Evolutionary conservation across 2,113 vertebrate species (phyloP), one percentile per base, ranked within the genome.

Genomic region (Alethe diademata): DNA sequence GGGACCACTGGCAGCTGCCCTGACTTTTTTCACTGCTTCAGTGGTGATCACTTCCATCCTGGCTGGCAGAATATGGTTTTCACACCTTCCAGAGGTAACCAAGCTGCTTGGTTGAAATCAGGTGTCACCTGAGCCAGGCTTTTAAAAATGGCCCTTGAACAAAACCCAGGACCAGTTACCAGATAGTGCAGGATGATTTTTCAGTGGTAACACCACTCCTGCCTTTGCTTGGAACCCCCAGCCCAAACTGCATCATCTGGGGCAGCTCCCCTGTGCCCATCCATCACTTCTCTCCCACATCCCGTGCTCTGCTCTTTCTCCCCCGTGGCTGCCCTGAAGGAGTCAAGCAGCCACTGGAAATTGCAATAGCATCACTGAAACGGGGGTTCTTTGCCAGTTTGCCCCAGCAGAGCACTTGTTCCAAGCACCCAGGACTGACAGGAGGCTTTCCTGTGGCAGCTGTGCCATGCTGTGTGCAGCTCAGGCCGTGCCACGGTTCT

Each of bases 401-500:
- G 33, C 26, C 66, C 53, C 42, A 16, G 23, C 48, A 45, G 72
- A 75, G 72, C n/a, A 3, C 12, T 19, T 19, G 20, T 9, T 22
- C 26, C 73, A 22, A 54, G 50, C 54, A 20, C 10, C 61, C 13
- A 26, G 20, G 23, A 54, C 38, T 60, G 70, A 25, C 1, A 23
- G 40, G 43, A 7, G 28, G n/a, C 53, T 31, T 54, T 54, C 66
- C 25, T 12, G 42, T 4, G 2, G 86, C 33, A 50, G 76, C 58
- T 45, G 45, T 54, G 73, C 73, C 48, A 11, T 18, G 33, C 14
- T 24, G 58, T 48, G 47, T 2, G 18, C 70, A 18, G 42, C 73
- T 50, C 4, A 0, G 56, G 25, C 76, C 56, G 2, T 23, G 17
- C 69, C 3, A 35, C 0, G 0, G 65, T 8, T 75, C 70, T 43